Base-by-base conservation (phyloP, 2,888 invertebrate species). In the Saturnia japonica region DNA sequence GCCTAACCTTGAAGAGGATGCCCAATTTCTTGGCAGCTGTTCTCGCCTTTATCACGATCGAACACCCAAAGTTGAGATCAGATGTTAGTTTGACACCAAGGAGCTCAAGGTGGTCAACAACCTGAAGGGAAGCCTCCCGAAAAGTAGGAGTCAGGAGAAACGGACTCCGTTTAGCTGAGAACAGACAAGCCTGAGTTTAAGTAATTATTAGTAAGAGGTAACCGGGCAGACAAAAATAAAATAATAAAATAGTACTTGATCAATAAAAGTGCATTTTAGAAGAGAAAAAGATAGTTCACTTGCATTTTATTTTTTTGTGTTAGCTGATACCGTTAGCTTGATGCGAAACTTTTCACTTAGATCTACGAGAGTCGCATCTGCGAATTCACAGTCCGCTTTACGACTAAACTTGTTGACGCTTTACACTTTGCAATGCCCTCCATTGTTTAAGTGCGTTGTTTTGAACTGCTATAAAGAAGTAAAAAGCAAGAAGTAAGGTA, bases 291-390 rank as follows among this genome's bases (percentile, higher is more conserved):
- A 64, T 28, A 45, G 42, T 42, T 66, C 54, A 43, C 22, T 25
- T 8, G 25, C 67, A 28, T 68, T 69, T 74, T 75, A 74, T 70
- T 64, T 64, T 72, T 72, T 34, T 34, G 68, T 54, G 68, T 69
- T 70, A 76, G 76, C 74, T 70, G 74, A 77, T 76, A 75, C 75
- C 73, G 67, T 68, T 42, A 68, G 51, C n/a, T 72, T 75, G 76
- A 76, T 75, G 77, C 88, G 85, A 85, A 91, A 91, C 91, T 91
- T 91, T 91, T 85, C 89, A 91, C 91, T 91, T 87, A 89, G 82
- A 79, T 80, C 80, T 79, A 57, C 42, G 57, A 66, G 78, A 73
- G 84, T 80, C 80, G 81, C 84, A 87, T 87, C 85, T 85, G 86
- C 77, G 83, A 83, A 83, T 88, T 87, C 85, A 78, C 88, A 85